Evolutionary conservation across 30 jellyfish, hydroid and myxozoan genomes (phyloP).

Genomic region (Nemopilema nomurai): DNA sequence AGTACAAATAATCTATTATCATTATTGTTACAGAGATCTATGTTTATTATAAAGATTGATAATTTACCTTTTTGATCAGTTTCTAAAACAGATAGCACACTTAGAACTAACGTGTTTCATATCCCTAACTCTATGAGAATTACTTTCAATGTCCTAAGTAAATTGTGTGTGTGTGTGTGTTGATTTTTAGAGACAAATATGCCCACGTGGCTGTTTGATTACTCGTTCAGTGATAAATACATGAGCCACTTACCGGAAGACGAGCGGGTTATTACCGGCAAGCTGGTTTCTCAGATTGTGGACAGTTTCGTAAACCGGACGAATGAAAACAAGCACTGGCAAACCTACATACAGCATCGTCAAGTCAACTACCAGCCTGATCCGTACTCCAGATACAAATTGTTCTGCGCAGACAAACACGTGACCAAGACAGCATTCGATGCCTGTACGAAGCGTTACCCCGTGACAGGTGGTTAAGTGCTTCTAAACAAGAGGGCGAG

Average conservation of each 20-base stretch:
- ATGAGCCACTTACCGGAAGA: conserved; percentile 45
- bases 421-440: conserved; percentile 45
- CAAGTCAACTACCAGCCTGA: conserved; percentile 71
- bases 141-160: too few species aligned
- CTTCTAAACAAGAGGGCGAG: not conserved
- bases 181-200: conserved; percentile 41
- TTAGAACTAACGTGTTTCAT: too few species aligned
- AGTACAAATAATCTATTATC: too few species aligned
- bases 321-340: conserved; percentile 49
- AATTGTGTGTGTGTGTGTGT: too few species aligned
- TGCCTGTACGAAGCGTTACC: conserved; percentile 43
- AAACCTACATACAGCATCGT: conserved; percentile 56
- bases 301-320: conserved; percentile 39
- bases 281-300: conserved; percentile 18
- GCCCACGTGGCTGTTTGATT: conserved; percentile 64
- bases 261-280: conserved; percentile 52
- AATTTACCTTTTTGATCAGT: too few species aligned
- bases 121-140: too few species aligned
- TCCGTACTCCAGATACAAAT: conserved; percentile 29
- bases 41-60: too few species aligned
- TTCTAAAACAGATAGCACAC: too few species aligned
- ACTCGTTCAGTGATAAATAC: conserved; percentile 54
- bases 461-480: conserved; percentile 62
- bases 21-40: too few species aligned
- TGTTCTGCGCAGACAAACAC: conserved; percentile 44